Evolutionary conservation across 2,888 invertebrate genomes (phyloP).

Genomic region (Chloroclysta siterata): DNA sequence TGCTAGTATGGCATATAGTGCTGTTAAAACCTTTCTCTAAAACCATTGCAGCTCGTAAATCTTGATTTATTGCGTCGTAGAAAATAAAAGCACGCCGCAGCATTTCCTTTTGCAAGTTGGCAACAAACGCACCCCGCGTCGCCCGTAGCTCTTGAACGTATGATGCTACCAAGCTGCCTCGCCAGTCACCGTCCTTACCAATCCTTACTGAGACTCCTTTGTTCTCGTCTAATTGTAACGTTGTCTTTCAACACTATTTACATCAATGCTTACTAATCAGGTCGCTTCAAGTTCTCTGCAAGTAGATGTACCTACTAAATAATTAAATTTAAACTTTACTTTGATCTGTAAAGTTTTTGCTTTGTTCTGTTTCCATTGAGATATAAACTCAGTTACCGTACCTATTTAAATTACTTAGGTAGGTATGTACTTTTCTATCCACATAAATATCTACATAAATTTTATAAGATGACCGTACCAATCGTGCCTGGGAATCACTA

Average conservation of each 20-base stretch:
- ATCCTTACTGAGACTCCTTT: conserved; percentile 65
- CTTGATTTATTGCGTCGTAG: not conserved
- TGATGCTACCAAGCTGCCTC: conserved; percentile 52
- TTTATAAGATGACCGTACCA: no score
- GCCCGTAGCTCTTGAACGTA: conserved; percentile 43
- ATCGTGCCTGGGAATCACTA: no score
- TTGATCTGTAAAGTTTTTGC: no score
- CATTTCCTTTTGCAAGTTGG: conserved; percentile 12
- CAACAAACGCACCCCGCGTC: conserved; percentile 38
- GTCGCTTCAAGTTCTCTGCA: not conserved
- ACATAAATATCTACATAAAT: not conserved
- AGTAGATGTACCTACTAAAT: no score
- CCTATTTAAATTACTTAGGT: not conserved
- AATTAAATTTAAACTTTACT: no score
- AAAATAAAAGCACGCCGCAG: not conserved
- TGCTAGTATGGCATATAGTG: no score
- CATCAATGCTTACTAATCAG: not conserved
- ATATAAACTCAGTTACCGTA: not conserved
- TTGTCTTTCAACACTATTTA: conserved; percentile 37
- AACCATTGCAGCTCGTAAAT: not conserved
- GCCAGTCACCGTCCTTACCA: conserved; percentile 40
- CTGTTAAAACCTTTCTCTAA: no score
- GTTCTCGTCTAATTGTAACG: conserved; percentile 65
- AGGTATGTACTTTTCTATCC: not conserved
- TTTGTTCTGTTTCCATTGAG: no score